Percentiles rank a stretch among this genome's conserved stretches.
Conservation (phyloP, 37 sponge, comb jelly and placozoan species). For the Mnemiopsis leidyi region DNA sequence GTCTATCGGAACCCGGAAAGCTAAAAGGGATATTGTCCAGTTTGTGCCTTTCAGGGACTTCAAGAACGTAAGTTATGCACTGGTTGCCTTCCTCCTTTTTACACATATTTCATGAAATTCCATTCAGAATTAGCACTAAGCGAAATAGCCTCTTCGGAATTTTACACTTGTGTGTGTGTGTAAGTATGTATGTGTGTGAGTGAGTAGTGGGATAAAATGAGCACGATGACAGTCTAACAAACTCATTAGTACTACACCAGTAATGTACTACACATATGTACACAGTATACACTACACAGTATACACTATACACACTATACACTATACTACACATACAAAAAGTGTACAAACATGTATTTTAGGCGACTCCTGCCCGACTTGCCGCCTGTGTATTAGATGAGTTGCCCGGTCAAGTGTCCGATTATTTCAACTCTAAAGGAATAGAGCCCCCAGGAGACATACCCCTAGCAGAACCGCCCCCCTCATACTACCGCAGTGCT, state of each 20-base stretch:
- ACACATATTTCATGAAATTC: too few species aligned
- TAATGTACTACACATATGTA: neutral
- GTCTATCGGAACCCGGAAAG: neutral
- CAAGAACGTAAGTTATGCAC: constrained; percentile 67
- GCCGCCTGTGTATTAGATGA: constrained; percentile 83
- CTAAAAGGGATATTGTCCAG: constrained; percentile 88
- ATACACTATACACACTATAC: neutral
- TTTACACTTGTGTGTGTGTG: too few species aligned
- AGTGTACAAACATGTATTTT: constrained; percentile 5
- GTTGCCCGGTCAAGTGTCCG: constrained; percentile 76
- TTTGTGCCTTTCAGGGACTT: constrained; percentile 83
- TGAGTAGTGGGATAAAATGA: too few species aligned
- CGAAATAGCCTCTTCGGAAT: too few species aligned
- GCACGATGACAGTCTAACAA: neutral
- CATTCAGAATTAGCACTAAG: too few species aligned
- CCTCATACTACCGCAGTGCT: neutral
- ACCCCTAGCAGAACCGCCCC: neutral
- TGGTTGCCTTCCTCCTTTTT: too few species aligned
- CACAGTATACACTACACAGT: neutral
- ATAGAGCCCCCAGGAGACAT: constrained; percentile 60
- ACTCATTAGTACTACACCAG: constrained; percentile 58
- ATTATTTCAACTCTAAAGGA: constrained; percentile 71
- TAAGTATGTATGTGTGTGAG: too few species aligned
- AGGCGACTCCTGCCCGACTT: constrained; percentile 67
- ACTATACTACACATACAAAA: too few species aligned